Percentiles rank a stretch among this genome's conserved stretches.
These are phyloP conservation scores for Drosophila ohnishii DNA, from an alignment of 1,140 invertebrate species.

Conservation along the genomic window DNA sequence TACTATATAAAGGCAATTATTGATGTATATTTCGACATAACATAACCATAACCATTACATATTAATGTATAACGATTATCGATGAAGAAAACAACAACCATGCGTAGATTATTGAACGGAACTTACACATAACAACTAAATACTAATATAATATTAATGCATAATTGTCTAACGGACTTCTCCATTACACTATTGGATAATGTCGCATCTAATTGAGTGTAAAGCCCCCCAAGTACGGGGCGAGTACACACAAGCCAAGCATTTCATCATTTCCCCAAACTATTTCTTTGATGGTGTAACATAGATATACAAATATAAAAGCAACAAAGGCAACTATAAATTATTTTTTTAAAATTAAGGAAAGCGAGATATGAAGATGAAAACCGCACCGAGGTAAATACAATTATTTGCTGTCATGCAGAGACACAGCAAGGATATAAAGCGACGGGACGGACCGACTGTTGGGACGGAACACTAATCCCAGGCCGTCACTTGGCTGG, in stretches of 20 bases:
- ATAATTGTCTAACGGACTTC: constrained; percentile 51
- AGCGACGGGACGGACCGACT: neutral
- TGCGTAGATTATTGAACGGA: constrained; percentile 74
- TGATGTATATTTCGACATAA: constrained; percentile 71
- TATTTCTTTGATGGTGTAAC: constrained; percentile 78
- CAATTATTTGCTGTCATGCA: neutral
- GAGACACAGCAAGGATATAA: constrained; percentile 7
- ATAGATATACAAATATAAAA: constrained; percentile 72
- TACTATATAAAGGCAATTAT: constrained; percentile 65
- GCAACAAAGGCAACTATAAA: constrained; percentile 20
- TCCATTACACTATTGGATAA: constrained; percentile 26
- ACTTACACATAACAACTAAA: constrained; percentile 63
- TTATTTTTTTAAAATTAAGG: constrained; percentile 22
- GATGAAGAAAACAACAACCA: constrained; percentile 67
- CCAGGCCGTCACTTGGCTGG: constrained; percentile 11
- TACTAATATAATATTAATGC: constrained; percentile 24
- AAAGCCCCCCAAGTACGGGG: constrained; percentile 22
- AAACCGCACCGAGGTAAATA: constrained; percentile 18
- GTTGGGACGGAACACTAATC: neutral
- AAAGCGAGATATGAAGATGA: neutral
- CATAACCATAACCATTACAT: constrained; percentile 48
- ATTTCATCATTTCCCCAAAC: constrained; percentile 53
- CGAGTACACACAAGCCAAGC: constrained; percentile 25
- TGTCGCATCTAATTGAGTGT: constrained; percentile 37
- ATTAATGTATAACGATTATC: constrained; percentile 31